Conservation (phyloP, 2,888 invertebrate species). For the Sipunculus nudus region DNA sequence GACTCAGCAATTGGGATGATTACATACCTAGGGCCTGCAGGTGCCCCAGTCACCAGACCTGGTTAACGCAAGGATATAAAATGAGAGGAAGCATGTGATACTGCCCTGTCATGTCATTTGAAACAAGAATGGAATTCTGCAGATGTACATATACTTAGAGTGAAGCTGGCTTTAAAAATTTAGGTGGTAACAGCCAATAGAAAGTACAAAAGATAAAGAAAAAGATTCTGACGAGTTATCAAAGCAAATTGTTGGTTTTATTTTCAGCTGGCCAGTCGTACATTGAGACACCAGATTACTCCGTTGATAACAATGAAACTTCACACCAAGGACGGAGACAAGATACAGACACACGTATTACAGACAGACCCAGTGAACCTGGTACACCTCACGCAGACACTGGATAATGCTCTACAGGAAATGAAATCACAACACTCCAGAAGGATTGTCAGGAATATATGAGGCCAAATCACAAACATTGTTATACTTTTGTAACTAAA, state of each 20-base stretch:
- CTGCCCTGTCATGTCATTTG: no score
- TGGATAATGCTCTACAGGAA: constrained; percentile 74
- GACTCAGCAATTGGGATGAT: no score
- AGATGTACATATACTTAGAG: no score
- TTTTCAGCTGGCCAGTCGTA: constrained; percentile 58
- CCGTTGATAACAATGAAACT: constrained; percentile 57
- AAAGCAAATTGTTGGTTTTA: constrained; percentile 3
- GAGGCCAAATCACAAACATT: no score
- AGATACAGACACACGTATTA: constrained; percentile 49
- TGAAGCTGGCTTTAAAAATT: no score
- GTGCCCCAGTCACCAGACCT: no score
- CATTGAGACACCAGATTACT: constrained; percentile 54
- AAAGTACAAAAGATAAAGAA: neutral
- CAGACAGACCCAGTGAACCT: constrained; percentile 74
- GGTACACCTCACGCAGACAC: constrained; percentile 72
- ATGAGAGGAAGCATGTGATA: no score
- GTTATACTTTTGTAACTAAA: no score
- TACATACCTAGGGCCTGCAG: no score
- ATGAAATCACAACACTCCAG: constrained; percentile 71
- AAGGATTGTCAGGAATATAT: constrained; percentile 64
- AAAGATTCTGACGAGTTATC: neutral
- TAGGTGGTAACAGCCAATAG: neutral
- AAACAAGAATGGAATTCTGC: no score
- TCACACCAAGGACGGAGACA: constrained; percentile 50
- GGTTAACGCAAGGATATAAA: no score